Evolutionary conservation across 37 sponge, comb jelly and placozoan genomes (phyloP), one percentile per base, ranked within the genome.

Genomic region (Halisarca cf. caerulea): DNA sequence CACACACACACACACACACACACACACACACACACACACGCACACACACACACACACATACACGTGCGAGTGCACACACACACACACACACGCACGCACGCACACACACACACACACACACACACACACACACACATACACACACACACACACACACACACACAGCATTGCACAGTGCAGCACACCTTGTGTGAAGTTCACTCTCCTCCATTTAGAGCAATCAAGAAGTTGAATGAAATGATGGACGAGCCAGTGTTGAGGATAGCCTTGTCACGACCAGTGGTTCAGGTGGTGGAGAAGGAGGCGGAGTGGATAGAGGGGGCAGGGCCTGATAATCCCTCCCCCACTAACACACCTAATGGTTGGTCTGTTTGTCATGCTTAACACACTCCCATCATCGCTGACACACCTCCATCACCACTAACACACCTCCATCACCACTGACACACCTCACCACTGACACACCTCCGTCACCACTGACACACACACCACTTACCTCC

Each of bases 181-280:
- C n/a, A n/a, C 2, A 35, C 3, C 54, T 2, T 70, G 72, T 11
- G 3, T n/a, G n/a, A n/a, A n/a, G n/a, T n/a, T n/a, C n/a, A n/a
- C n/a, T 2, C 44, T 77, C 27, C 21, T 6, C 6, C 38, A 41
- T 11, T 1, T 34, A 78, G 80, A 44, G 91, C 82, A 25, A 80
- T 82, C 44, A 61, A 66, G 38, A 0, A 83, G 9, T 82, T 90
- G 58, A 3, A 5, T 3, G 79, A 85, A 38, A 92, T 92, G 83
- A 54, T 58, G 21, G 43, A 82, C 24, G 92, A 92, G 79, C 86
- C 86, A 2, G 27, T 85, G 72, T 80, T 92, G 32, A 72, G 82
- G 18, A 92, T 92, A 70, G 92, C 92, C 36, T 66, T 92, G 53
- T 88, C 89, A 28, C 20, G 77, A 39, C 38, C 77, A 21, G 45